phyloP scores from a whole-genome alignment of 2,888 invertebrate genomes.

The Heliconius aoede region DNA sequence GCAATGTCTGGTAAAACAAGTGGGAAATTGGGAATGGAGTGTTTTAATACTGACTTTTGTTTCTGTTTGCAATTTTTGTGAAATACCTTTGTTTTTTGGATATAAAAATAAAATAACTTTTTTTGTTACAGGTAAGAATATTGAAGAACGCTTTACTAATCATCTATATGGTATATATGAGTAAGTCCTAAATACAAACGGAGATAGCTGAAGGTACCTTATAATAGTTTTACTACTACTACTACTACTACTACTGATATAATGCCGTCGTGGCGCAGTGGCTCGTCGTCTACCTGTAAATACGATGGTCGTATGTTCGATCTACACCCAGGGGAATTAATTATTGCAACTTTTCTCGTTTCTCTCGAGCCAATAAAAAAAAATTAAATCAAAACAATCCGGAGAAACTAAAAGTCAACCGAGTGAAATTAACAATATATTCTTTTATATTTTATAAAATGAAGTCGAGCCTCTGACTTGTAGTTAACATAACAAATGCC shows the following conservation, averaged over 20 bases:
- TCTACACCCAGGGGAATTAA: too few relatives aligned
- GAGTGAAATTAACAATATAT: too few relatives aligned
- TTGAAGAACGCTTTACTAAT: background rate
- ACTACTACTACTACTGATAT: too few relatives aligned
- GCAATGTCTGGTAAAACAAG: too few relatives aligned
- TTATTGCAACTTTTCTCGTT: too few relatives aligned
- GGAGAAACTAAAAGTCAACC: too few relatives aligned
- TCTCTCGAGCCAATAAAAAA: too few relatives aligned
- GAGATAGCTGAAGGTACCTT: background rate
- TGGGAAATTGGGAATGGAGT: background rate
- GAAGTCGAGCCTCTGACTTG: background rate
- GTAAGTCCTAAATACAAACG: constrained; percentile 6
- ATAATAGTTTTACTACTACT: background rate
- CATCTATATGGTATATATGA: background rate
- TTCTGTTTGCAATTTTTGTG: too few relatives aligned
- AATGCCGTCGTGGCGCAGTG: too few relatives aligned
- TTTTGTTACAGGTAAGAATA: constrained; percentile 19
- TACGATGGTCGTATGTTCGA: too few relatives aligned
- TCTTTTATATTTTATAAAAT: background rate
- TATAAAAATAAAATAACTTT: background rate
- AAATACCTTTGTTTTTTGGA: background rate
- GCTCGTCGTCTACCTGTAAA: too few relatives aligned
- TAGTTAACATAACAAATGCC: background rate
- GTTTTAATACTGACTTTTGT: background rate
- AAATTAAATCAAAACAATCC: too few relatives aligned